A percentile compares a stretch with the other conserved stretches of the same genome.
These are phyloP conservation scores for Diadophis punctatus DNA, from an alignment of 2,113 vertebrate species.

Conservation along the genomic window DNA sequence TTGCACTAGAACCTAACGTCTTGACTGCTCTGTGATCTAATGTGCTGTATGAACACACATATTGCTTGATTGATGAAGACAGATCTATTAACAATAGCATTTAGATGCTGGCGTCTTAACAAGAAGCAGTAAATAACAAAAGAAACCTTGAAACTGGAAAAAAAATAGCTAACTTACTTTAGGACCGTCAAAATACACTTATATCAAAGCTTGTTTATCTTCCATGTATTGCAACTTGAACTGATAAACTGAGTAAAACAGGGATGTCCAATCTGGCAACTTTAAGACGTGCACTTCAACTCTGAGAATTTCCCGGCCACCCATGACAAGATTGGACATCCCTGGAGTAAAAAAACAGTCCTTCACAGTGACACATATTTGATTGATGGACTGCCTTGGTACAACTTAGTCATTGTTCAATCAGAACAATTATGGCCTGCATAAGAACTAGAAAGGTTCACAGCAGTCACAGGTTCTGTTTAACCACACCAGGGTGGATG, in stretches of 20 bases:
- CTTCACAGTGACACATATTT: neutral
- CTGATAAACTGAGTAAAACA: too few relatives aligned
- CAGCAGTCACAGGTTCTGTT: constrained; percentile 19
- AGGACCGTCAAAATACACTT: neutral
- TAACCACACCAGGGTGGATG: constrained; percentile 32
- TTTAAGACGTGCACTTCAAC: neutral
- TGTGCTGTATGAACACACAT: neutral
- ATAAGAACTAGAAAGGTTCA: constrained; percentile 36
- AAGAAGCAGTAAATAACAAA: neutral
- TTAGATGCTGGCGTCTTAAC: neutral
- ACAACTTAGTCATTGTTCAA: neutral
- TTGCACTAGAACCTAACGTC: neutral
- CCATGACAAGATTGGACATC: neutral
- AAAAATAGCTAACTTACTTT: neutral
- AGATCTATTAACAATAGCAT: neutral
- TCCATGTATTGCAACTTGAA: neutral
- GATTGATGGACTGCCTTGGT: neutral
- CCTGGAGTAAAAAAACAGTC: neutral
- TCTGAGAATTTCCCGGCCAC: neutral
- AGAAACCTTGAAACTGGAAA: neutral
- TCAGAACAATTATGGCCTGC: neutral
- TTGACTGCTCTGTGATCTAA: neutral
- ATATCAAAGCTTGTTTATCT: neutral
- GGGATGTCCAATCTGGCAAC: neutral
- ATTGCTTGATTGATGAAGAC: neutral